Conservation (phyloP, 1,140 invertebrate species). For the Bombus confusus region DNA sequence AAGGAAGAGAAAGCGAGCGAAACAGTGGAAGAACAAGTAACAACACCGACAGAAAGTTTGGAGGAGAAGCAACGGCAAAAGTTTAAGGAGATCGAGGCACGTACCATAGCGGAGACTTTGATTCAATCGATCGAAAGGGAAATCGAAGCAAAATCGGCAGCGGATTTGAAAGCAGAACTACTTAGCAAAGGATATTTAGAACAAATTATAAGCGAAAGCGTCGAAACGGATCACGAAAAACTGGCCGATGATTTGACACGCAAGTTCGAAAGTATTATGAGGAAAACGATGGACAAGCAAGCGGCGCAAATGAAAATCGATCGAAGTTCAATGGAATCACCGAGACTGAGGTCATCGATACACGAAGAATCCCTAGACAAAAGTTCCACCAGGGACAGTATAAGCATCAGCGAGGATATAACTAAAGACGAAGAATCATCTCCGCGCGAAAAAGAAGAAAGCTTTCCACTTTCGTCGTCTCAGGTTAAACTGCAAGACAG, state of each 20-base stretch:
- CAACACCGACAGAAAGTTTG: conserved; percentile 14
- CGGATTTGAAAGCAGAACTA: conserved; percentile 57
- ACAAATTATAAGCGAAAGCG: conserved; percentile 56
- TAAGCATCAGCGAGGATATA: conserved; percentile 75
- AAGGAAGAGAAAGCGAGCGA: not conserved
- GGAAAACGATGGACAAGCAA: conserved; percentile 47
- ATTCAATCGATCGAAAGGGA: conserved; percentile 78
- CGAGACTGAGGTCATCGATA: conserved; percentile 36
- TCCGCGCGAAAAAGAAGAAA: conserved; percentile 71
- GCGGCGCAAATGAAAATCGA: not conserved
- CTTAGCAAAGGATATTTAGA: conserved; percentile 62
- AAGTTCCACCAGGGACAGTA: conserved; percentile 67
- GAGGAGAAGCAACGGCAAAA: conserved; percentile 68
- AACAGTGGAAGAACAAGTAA: not conserved
- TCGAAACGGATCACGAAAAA: conserved; percentile 72
- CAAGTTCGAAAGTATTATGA: conserved; percentile 76
- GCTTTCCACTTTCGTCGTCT: conserved; percentile 66
- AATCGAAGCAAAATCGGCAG: conserved; percentile 72
- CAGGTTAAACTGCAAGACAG: conserved; percentile 69
- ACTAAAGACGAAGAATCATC: conserved; percentile 77
- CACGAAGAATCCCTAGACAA: conserved; percentile 68
- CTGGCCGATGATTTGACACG: conserved; percentile 77
- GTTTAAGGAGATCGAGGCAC: conserved; percentile 72
- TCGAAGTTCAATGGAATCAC: not conserved
- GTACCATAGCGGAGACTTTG: conserved; percentile 74